Percentiles rank a stretch among this genome's conserved stretches.
Evolutionary conservation across 2,113 vertebrate species (phyloP).

Genomic region (Mormyrus iriodes): DNA sequence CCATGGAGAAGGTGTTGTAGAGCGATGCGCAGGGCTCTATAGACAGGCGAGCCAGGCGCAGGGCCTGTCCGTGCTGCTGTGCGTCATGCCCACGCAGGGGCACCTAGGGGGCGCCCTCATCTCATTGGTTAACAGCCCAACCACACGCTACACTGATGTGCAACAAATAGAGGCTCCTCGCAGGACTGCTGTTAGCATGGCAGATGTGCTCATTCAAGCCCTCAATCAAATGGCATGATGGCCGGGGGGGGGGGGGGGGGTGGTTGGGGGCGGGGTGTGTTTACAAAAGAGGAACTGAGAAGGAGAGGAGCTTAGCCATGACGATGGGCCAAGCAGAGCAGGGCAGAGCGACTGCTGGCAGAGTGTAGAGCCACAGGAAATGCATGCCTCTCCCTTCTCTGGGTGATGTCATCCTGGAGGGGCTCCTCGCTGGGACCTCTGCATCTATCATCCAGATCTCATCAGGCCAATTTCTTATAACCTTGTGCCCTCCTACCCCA

Average conservation of each 20-base stretch:
- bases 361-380: not conserved
- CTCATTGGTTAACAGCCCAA: constrained; percentile 32
- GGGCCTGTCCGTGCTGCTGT: constrained; percentile 20
- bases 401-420: not conserved
- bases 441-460: not conserved
- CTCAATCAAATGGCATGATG: not conserved
- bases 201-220: constrained; percentile 22
- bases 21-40: constrained; percentile 41
- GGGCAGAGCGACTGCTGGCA: not conserved
- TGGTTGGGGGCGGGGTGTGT: not conserved
- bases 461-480: not conserved
- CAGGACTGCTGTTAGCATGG: constrained; percentile 24
- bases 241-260: not conserved
- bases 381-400: not conserved
- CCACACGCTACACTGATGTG: not conserved
- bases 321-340: not conserved
- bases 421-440: not conserved
- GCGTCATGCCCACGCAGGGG: constrained; percentile 15
- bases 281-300: not conserved
- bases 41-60: constrained; percentile 41
- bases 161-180: constrained; percentile 18
- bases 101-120: constrained; percentile 50
- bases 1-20: constrained; percentile 62
- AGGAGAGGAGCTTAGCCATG: not conserved
- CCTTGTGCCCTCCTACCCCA: not conserved